These are phyloP conservation scores for Hirtodrosophila duncani DNA, from an alignment of 2,888 invertebrate genomes.

Conservation along the genomic window DNA sequence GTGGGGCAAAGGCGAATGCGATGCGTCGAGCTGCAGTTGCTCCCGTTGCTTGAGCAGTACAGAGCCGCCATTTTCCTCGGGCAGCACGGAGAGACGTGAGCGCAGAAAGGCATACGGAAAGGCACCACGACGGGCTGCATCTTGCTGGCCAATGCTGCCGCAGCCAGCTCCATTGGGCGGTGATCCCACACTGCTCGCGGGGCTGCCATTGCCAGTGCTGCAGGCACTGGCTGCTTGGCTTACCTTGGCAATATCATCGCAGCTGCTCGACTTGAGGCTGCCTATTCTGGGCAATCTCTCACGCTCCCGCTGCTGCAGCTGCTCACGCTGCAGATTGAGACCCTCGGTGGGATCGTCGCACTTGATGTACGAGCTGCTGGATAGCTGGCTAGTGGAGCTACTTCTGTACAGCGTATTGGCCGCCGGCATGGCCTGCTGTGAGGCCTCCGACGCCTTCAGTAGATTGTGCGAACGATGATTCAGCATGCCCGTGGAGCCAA, in stretches of 20 bases:
- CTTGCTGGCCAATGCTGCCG: slow-evolving; percentile 38
- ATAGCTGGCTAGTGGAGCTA: slow-evolving; percentile 87
- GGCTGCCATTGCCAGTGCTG: slow-evolving; percentile 32
- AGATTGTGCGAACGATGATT: slow-evolving; percentile 79
- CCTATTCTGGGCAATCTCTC: slow-evolving; percentile 43
- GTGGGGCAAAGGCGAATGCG: slow-evolving; percentile 64
- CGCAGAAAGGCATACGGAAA: slow-evolving; percentile 89
- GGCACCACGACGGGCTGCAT: slow-evolving; percentile 81
- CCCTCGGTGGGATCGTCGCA: slow-evolving; percentile 90
- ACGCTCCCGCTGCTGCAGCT: slow-evolving; percentile 44
- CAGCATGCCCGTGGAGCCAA: slow-evolving; percentile 88
- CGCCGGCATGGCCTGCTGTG: slow-evolving; percentile 50
- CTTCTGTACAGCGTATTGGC: slow-evolving; percentile 82
- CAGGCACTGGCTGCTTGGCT: slow-evolving; percentile 74
- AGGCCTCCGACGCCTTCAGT: slow-evolving; percentile 74
- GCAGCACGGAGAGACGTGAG: slow-evolving; percentile 86
- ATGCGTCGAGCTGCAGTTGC: slow-evolving; percentile 46
- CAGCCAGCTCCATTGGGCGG: slow-evolving; percentile 33
- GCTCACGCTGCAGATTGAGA: slow-evolving; percentile 80
- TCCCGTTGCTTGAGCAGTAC: slow-evolving; percentile 77
- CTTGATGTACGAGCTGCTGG: slow-evolving; percentile 83
- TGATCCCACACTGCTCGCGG: slow-evolving; percentile 36
- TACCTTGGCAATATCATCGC: slow-evolving; percentile 85
- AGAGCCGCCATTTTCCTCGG: slow-evolving; percentile 84
- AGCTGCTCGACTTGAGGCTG: slow-evolving; percentile 83